These are phyloP conservation scores for Branchipolynoe longqiensis DNA, from an alignment of 2,888 invertebrate genomes.

Conservation along the genomic window DNA sequence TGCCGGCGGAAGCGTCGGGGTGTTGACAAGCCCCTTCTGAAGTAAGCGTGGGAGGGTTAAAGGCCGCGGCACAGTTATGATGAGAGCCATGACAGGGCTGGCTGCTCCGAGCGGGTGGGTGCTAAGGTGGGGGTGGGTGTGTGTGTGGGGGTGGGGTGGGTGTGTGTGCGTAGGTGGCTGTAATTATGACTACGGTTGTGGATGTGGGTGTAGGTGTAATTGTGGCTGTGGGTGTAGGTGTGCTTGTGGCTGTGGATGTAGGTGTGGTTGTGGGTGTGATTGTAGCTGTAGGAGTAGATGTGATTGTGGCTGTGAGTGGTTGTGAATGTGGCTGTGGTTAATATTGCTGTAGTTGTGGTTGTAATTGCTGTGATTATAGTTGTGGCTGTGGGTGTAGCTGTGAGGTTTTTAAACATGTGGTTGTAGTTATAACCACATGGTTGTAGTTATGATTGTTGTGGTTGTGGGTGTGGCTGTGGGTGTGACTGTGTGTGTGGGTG, in stretches of 20 bases:
- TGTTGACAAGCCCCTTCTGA: too few relatives aligned
- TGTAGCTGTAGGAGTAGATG: background rate
- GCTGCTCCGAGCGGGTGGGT: background rate
- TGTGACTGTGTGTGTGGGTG: background rate
- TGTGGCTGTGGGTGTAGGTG: background rate
- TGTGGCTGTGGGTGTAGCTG: too few relatives aligned
- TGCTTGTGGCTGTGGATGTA: too few relatives aligned
- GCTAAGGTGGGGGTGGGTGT: background rate
- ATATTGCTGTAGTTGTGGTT: too few relatives aligned
- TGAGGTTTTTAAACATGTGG: too few relatives aligned
- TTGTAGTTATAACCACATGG: too few relatives aligned
- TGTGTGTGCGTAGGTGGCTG: background rate
- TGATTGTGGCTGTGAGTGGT: background rate
- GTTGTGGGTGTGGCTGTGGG: background rate
- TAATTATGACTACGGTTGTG: background rate
- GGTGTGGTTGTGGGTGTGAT: too few relatives aligned
- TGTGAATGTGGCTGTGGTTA: background rate
- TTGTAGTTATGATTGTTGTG: too few relatives aligned
- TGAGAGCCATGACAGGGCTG: constrained; percentile 3
- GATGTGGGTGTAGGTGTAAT: background rate
- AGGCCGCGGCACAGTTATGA: background rate
- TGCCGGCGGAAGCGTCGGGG: background rate
- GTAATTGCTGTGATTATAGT: too few relatives aligned
- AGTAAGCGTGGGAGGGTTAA: background rate
- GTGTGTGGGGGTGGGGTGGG: background rate